A percentile compares a stretch with the other conserved stretches of the same genome.
These are phyloP conservation scores for Pasiphila rectangulata DNA, from an alignment of 2,888 invertebrate species.

Conservation along the genomic window DNA sequence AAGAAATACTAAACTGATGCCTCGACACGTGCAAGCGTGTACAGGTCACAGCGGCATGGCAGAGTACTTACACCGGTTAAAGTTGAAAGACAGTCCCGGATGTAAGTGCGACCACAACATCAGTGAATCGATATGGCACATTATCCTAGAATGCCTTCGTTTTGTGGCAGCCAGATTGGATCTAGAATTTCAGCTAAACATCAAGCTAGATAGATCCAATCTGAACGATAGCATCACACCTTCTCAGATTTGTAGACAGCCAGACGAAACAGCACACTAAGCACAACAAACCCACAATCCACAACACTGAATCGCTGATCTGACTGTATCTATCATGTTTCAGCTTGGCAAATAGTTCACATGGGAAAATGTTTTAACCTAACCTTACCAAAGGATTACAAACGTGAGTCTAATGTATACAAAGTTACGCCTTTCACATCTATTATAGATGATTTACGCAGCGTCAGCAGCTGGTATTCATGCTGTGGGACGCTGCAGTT, in stretches of 20 bases:
- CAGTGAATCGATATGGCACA: slow-evolving; percentile 1
- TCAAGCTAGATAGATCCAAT: neutral
- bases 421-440: neutral
- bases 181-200: neutral
- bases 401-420: slow-evolving; percentile 35
- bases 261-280: too few relatives aligned
- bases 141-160: neutral
- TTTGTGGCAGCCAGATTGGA: neutral
- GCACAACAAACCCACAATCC: too few relatives aligned
- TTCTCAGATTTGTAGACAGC: too few relatives aligned
- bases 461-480: too few relatives aligned
- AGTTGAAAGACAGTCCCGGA: slow-evolving; percentile 1
- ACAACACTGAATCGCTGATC: too few relatives aligned
- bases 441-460: neutral
- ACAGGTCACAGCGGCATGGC: slow-evolving; percentile 6
- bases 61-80: slow-evolving; percentile 2
- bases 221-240: too few relatives aligned
- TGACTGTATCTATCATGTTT: slow-evolving; percentile 33
- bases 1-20: neutral
- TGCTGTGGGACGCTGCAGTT: too few relatives aligned
- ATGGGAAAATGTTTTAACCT: slow-evolving; percentile 41
- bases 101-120: neutral
- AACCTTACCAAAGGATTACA: neutral
- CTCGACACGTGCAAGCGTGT: neutral
- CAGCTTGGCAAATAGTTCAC: slow-evolving; percentile 47